These are phyloP conservation scores for Halcyon smyrnensis DNA, from an alignment of 2,797 vertebrate genomes.

Conservation along the genomic window DNA sequence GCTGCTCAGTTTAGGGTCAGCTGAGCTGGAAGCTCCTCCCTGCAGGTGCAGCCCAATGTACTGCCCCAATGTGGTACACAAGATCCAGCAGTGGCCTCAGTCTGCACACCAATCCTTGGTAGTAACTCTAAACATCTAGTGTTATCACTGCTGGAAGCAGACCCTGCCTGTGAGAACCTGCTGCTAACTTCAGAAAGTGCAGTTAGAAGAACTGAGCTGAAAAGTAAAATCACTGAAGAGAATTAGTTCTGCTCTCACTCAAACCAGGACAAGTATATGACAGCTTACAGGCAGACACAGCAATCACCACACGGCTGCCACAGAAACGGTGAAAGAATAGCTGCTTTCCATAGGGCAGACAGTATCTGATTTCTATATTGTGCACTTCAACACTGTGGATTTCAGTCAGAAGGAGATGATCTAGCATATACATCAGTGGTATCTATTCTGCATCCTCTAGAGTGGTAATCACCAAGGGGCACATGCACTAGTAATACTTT, in stretches of 20 bases:
- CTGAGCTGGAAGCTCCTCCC: too few species aligned
- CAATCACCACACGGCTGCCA: constrained; percentile 50
- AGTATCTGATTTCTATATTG: constrained; percentile 55
- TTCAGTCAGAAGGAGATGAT: neutral
- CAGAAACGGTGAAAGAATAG: constrained; percentile 44
- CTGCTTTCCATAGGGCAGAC: constrained; percentile 36
- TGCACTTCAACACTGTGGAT: neutral
- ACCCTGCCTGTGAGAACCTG: too few species aligned
- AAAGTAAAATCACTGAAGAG: too few species aligned
- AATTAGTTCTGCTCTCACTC: too few species aligned
- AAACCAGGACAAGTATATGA: neutral
- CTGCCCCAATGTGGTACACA: too few species aligned
- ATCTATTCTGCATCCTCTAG: neutral
- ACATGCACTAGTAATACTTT: neutral
- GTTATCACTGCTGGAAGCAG: too few species aligned
- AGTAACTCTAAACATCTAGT: too few species aligned
- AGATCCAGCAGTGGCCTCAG: too few species aligned
- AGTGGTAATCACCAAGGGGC: neutral
- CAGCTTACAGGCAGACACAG: constrained; percentile 38
- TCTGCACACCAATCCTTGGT: neutral
- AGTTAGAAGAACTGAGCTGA: too few species aligned
- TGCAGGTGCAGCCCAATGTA: too few species aligned
- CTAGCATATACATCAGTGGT: neutral
- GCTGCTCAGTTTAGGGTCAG: too few species aligned
- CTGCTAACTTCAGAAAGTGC: too few species aligned